These are phyloP conservation scores for Microcaecilia unicolor DNA, from an alignment of 2,797 vertebrate genomes.

Conservation along the genomic window DNA sequence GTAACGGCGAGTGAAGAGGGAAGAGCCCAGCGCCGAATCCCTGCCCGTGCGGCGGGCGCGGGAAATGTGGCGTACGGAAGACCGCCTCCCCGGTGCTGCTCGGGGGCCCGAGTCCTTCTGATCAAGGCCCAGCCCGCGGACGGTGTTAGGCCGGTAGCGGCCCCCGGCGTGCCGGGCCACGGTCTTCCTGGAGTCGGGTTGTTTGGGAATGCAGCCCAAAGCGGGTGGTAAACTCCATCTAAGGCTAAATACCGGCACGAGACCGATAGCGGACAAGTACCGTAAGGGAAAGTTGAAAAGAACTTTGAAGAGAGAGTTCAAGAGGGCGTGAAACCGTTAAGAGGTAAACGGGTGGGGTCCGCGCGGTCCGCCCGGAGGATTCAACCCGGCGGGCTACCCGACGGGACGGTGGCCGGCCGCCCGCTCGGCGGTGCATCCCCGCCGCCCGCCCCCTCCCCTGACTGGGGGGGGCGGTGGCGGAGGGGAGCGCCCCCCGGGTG, in stretches of 20 bases:
- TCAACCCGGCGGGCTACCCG: conserved; percentile 25
- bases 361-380: conserved; percentile 16
- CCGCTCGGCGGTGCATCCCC: no score
- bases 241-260: conserved; percentile 15
- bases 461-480: no score
- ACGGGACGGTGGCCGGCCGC: no score
- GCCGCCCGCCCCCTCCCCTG: no score
- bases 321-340: conserved; percentile 40
- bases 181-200: conserved; percentile 22
- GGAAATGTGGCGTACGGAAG: no score
- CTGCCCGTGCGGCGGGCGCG: no score
- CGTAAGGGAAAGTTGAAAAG: conserved; percentile 42
- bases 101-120: no score
- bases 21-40: no score
- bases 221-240: conserved; percentile 10
- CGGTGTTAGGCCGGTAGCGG: conserved; percentile 4
- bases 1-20: no score
- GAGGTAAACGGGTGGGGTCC: conserved; percentile 38
- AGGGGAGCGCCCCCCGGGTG: no score
- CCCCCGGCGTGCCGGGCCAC: conserved; percentile 9
- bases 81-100: no score
- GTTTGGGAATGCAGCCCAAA: conserved; percentile 3
- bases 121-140: no score
- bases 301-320: conserved; percentile 45
- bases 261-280: conserved; percentile 24